A percentile compares a stretch with the other conserved stretches of the same genome.
Conservation (phyloP, 2,113 vertebrate genomes). For the Condylura cristata region DNA sequence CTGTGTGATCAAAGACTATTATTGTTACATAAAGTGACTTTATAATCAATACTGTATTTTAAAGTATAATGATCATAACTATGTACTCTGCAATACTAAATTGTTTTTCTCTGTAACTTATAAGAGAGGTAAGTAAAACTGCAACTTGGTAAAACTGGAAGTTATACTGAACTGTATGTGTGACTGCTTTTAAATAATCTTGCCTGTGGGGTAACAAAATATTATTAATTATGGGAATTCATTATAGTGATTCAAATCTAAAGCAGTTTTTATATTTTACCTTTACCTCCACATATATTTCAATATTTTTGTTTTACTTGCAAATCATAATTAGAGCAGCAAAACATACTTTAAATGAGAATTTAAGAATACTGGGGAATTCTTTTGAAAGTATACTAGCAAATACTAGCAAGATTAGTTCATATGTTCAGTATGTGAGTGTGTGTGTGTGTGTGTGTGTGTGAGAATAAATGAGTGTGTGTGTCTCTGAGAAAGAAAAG, state of each 20-base stretch:
- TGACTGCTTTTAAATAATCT: background rate
- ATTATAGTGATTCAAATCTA: background rate
- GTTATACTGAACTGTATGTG: background rate
- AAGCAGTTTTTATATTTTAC: background rate
- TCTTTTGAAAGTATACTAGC: background rate
- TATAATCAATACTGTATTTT: conserved; percentile 32
- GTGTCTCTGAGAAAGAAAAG: background rate
- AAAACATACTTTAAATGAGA: background rate
- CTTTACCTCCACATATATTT: background rate
- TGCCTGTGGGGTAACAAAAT: background rate
- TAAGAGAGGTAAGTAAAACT: background rate
- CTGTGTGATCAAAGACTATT: background rate
- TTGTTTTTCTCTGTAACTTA: background rate
- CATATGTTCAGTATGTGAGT: background rate
- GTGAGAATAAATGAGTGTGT: background rate
- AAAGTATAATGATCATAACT: conserved; percentile 18
- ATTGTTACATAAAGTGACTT: background rate
- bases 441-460: background rate
- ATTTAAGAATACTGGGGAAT: background rate
- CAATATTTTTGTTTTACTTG: background rate
- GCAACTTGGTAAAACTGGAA: background rate
- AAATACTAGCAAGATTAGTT: background rate
- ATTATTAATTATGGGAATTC: background rate
- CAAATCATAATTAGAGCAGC: background rate
- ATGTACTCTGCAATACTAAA: conserved; percentile 3